Conservation (phyloP, 2,113 vertebrate species). For the Scatophagus argus region DNA sequence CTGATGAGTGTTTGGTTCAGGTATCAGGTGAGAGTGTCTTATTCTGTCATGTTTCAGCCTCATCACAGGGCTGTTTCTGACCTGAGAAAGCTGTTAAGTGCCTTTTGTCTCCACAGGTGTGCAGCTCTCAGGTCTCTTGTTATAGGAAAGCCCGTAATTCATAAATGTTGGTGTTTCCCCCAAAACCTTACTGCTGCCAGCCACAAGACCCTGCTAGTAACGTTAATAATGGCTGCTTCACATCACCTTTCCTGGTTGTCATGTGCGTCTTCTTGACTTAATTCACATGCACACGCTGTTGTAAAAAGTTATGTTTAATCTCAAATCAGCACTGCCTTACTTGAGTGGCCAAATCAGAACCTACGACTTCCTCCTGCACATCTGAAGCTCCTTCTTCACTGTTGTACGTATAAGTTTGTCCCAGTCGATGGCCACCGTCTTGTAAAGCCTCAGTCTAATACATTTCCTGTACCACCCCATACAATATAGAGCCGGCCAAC, state of each 20-base stretch:
- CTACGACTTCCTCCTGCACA: neutral
- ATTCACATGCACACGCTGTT: constrained; percentile 4
- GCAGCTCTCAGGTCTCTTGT: constrained; percentile 42
- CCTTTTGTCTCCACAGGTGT: constrained; percentile 65
- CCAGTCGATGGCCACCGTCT: neutral
- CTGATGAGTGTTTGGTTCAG: constrained; percentile 34
- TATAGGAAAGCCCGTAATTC: constrained; percentile 68
- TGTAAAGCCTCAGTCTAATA: constrained; percentile 38
- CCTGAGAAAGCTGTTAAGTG: constrained; percentile 48
- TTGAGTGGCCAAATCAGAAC: constrained; percentile 5
- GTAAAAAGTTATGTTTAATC: constrained; percentile 21
- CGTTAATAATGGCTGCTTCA: constrained; percentile 48
- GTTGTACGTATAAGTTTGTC: neutral
- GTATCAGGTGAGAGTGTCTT: constrained; percentile 37
- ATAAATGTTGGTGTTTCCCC: constrained; percentile 56
- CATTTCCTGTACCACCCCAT: constrained; percentile 41
- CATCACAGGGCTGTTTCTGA: constrained; percentile 63
- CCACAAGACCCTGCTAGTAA: constrained; percentile 21
- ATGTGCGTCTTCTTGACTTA: constrained; percentile 14
- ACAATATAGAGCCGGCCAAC: constrained; percentile 49
- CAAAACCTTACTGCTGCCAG: constrained; percentile 34
- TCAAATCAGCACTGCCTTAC: neutral
- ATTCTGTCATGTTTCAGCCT: constrained; percentile 52
- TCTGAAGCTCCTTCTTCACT: constrained; percentile 9
- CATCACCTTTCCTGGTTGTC: constrained; percentile 23